Evolutionary conservation across 2,888 invertebrate genomes (phyloP), one percentile per base, ranked within the genome.

Genomic region (Ceramica pisi): DNA sequence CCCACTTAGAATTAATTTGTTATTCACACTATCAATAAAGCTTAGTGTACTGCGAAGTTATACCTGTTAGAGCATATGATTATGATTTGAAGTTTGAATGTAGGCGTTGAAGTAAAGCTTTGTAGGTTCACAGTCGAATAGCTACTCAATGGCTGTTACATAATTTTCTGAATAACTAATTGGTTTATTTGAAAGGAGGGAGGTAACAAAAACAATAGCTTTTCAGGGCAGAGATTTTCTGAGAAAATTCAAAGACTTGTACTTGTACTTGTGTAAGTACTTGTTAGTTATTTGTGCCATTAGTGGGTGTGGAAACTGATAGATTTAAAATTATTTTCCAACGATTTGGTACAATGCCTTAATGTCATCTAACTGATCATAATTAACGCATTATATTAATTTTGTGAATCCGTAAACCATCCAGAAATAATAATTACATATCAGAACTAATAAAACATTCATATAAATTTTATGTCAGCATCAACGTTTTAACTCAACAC

Each of bases 11-110:
- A 76, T 69, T 67, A 77, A 85, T 75, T 80, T 63, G 41, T 65
- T 80, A 77, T 70, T 66, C 71, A 67, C 38, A 63, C 41, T 69
- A 73, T 69, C 77, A 82, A 83, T 83, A 85, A 76, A 75, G 83
- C 83, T 80, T 85, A 77, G 50, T 59, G 55, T 63, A 56, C 19
- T 57, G 26, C 3, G 12, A 50, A 53, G 53, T 67, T 70, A 60
- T 21, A 16, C 50, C 16, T 46, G 46, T 71, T 65, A 14, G 46
- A 53, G 59, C 31, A 44, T 68, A 66, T 57, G 44, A 56, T 67
- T 63, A 51, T 67, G 44, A 67, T 65, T 64, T 44, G 23, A 64
- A 64, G n/a, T 62, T 61, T 23, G 35, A 31, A 48, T 50, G n/a
- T 61, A 38, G 44, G 10, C 14, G 35, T 50, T 46, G 31, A 19